Evolutionary conservation across 2,888 invertebrate species (phyloP).

Genomic region (Cenopis cana): DNA sequence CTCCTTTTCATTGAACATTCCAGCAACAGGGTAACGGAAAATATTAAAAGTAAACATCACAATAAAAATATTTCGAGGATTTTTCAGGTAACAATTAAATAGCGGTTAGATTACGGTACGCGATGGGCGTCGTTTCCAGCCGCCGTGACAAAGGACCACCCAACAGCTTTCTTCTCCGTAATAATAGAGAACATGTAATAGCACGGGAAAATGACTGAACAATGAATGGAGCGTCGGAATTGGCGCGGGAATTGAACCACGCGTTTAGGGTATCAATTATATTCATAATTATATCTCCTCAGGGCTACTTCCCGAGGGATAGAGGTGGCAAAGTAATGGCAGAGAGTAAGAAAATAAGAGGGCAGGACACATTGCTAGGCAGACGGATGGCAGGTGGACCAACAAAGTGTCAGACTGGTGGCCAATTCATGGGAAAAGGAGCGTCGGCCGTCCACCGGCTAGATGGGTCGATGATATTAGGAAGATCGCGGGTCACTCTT

Average conservation of each 20-base stretch:
- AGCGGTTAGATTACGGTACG: conserved; percentile 44
- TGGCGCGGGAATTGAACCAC: conserved; percentile 42
- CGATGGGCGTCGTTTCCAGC: conserved; percentile 52
- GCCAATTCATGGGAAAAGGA: too few species aligned
- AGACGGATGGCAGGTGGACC: too few species aligned
- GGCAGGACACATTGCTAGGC: too few species aligned
- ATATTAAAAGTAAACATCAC: not conserved
- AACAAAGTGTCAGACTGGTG: too few species aligned
- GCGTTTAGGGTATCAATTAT: conserved; percentile 11
- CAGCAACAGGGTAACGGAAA: conserved; percentile 1
- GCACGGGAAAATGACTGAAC: conserved; percentile 6
- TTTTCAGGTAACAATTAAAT: conserved; percentile 45
- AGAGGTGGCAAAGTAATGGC: too few species aligned
- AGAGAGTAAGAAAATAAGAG: too few species aligned
- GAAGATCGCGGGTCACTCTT: too few species aligned
- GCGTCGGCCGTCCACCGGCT: too few species aligned
- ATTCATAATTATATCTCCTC: too few species aligned
- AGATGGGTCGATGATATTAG: too few species aligned
- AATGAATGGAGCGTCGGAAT: conserved; percentile 17
- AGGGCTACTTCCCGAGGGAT: too few species aligned
- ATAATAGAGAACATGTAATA: conserved; percentile 49
- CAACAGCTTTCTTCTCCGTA: conserved; percentile 56
- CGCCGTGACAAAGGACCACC: conserved; percentile 58
- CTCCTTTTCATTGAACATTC: conserved; percentile 3
- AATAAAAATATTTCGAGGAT: conserved; percentile 24